phyloP scores from a whole-genome alignment of 2,888 invertebrate genomes.

The Steinernema hermaphroditum region DNA sequence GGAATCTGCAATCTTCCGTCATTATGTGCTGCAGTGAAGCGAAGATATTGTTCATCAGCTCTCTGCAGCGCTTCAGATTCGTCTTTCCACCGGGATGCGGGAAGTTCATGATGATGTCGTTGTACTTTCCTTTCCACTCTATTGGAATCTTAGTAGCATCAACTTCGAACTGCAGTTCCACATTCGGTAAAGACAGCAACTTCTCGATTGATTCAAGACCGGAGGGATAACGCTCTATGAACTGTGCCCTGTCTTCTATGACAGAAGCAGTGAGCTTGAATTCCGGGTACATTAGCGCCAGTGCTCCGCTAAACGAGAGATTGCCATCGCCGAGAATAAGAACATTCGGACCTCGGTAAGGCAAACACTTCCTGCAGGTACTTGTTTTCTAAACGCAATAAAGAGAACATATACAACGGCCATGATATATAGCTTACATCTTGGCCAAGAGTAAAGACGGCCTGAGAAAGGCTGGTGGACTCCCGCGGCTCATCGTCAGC shows the following conservation, averaged over 20 bases:
- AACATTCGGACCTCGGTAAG: slow-evolving; percentile 21
- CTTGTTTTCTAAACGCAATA: no score
- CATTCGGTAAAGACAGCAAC: slow-evolving; percentile 28
- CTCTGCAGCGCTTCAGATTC: slow-evolving; percentile 71
- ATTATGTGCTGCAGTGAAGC: slow-evolving; percentile 40
- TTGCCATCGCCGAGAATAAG: slow-evolving; percentile 44
- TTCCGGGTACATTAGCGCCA: slow-evolving; percentile 35
- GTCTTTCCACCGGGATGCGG: slow-evolving; percentile 69
- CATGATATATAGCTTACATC: no score
- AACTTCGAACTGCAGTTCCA: slow-evolving; percentile 37
- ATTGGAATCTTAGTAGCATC: slow-evolving; percentile 41
- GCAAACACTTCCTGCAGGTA: background rate
- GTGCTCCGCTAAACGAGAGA: slow-evolving; percentile 37
- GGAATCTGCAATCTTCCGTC: slow-evolving; percentile 40
- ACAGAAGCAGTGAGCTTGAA: no score
- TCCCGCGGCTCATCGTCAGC: no score
- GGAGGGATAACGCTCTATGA: slow-evolving; percentile 37
- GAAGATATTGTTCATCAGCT: slow-evolving; percentile 68
- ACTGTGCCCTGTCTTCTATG: no score
- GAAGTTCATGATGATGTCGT: slow-evolving; percentile 73
- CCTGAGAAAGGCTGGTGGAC: no score
- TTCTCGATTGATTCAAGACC: slow-evolving; percentile 20
- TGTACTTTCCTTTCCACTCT: slow-evolving; percentile 63
- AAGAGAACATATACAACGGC: no score
- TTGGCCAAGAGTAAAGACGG: no score